Percentiles rank a stretch among this genome's conserved stretches.
Evolutionary conservation across 1,140 invertebrate genomes (phyloP).

Genomic region (Dryas iulia): DNA sequence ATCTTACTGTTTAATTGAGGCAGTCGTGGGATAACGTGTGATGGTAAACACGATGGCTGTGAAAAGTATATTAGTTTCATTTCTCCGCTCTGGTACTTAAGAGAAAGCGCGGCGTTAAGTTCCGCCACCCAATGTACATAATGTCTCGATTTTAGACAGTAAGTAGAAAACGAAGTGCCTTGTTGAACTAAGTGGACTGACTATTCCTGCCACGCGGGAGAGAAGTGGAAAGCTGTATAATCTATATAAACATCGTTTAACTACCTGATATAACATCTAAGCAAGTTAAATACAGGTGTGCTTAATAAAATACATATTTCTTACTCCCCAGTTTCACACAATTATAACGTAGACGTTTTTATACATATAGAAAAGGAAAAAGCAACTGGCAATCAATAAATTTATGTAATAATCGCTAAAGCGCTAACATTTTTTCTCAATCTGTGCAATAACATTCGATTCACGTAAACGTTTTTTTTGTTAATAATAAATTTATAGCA

Average conservation of each 20-base stretch:
- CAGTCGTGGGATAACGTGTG: too few species aligned
- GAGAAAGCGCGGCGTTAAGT: too few species aligned
- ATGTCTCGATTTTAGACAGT: too few species aligned
- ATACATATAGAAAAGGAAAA: not conserved
- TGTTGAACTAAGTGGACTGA: too few species aligned
- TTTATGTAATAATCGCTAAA: constrained; percentile 7
- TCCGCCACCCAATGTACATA: too few species aligned
- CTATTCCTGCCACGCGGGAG: too few species aligned
- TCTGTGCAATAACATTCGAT: constrained; percentile 1
- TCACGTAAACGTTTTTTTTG: constrained; percentile 9
- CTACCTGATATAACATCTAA: not conserved
- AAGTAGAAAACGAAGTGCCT: too few species aligned
- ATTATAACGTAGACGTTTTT: not conserved
- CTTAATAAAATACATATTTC: not conserved
- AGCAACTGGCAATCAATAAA: constrained; percentile 6
- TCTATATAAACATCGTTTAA: not conserved
- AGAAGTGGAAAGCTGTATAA: too few species aligned
- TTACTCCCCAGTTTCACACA: not conserved
- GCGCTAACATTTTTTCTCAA: not conserved
- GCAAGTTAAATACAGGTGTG: not conserved
- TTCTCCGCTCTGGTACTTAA: too few species aligned
- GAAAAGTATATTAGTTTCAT: too few species aligned
- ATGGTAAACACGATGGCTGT: too few species aligned
- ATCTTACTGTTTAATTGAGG: too few species aligned
- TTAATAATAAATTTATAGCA: constrained; percentile 33